These are phyloP conservation scores for Drosophila picticornis DNA, from an alignment of 2,888 invertebrate genomes.

Conservation along the genomic window DNA sequence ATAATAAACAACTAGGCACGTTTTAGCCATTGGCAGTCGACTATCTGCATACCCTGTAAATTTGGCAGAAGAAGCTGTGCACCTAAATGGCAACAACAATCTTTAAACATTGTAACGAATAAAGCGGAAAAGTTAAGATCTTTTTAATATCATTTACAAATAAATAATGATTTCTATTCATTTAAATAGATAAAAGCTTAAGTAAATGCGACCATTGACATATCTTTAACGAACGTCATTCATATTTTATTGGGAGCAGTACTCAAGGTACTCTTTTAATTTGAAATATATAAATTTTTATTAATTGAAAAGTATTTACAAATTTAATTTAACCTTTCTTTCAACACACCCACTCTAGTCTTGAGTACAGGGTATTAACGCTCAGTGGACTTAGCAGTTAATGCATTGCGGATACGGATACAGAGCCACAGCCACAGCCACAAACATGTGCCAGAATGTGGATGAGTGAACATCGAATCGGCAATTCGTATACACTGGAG, in stretches of 20 bases:
- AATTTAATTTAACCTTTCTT: neutral
- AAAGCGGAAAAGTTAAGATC: neutral
- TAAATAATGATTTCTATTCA: neutral
- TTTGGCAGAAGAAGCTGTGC: neutral
- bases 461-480: constrained; percentile 37
- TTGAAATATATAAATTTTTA: neutral
- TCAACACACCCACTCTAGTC: neutral
- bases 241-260: neutral
- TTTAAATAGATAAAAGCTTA: neutral
- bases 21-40: neutral
- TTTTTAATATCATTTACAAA: neutral
- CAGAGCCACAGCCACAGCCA: constrained; percentile 13
- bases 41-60: constrained; percentile 18
- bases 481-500: constrained; percentile 4
- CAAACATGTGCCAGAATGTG: constrained; percentile 34
- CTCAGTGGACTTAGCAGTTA: constrained; percentile 8
- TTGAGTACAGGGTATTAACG: constrained; percentile 26
- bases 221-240: neutral
- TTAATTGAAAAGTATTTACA: neutral
- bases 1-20: constrained; percentile 18
- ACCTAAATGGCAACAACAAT: neutral
- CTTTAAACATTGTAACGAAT: neutral
- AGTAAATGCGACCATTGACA: neutral
- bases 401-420: constrained; percentile 42
- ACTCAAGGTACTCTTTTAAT: neutral